These are phyloP conservation scores for Drosophila mauritiana DNA, from an alignment of 1,140 invertebrate species.

Conservation along the genomic window DNA sequence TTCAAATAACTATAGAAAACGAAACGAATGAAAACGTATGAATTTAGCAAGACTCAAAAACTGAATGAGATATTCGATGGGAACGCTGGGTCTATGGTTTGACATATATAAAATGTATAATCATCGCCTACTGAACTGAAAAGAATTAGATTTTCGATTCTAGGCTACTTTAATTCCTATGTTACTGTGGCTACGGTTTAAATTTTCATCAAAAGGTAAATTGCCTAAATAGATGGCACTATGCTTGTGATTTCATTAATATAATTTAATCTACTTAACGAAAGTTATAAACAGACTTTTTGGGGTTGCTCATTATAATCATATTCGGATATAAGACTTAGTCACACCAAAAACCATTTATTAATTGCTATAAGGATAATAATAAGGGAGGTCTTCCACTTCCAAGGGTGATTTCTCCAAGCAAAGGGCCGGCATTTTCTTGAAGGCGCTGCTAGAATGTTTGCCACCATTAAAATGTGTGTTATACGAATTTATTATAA, in stretches of 20 bases:
- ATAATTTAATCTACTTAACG: too few species aligned
- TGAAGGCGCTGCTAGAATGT: conserved; percentile 28
- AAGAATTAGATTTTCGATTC: background rate
- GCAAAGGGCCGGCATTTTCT: conserved; percentile 11
- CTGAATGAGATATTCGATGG: conserved; percentile 44
- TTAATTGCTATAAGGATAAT: conserved; percentile 13
- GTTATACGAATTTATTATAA: conserved; percentile 38
- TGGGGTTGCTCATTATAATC: conserved; percentile 19
- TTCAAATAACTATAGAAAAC: conserved; percentile 41
- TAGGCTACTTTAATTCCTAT: conserved; percentile 3
- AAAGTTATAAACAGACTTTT: background rate
- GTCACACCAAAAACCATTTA: conserved; percentile 37
- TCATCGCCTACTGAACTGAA: conserved; percentile 29
- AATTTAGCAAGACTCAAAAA: conserved; percentile 79
- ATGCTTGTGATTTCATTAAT: too few species aligned
- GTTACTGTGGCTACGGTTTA: too few species aligned
- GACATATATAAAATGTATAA: background rate
- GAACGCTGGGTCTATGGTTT: conserved; percentile 1
- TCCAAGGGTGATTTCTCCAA: conserved; percentile 5
- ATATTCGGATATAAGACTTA: conserved; percentile 10
- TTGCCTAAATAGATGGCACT: too few species aligned
- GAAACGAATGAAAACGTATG: conserved; percentile 67
- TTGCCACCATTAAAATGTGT: conserved; percentile 38
- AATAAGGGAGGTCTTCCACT: background rate
- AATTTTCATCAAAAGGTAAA: too few species aligned